These are phyloP conservation scores for Zygothrica quintamaculata DNA, from an alignment of 2,888 invertebrate species.

Conservation along the genomic window DNA sequence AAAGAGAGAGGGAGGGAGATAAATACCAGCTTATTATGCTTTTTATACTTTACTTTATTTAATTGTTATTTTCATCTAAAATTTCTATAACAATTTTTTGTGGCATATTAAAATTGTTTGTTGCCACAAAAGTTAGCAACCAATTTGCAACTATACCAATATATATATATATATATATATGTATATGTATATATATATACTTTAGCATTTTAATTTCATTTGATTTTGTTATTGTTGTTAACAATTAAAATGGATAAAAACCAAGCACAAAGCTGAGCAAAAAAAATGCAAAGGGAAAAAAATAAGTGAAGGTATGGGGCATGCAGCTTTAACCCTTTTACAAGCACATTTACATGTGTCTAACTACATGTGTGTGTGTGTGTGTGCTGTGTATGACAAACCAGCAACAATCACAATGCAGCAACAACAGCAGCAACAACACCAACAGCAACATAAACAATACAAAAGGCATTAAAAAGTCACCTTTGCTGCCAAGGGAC, in stretches of 20 bases:
- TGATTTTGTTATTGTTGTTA: slow-evolving; percentile 34
- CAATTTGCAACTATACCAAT: too few relatives aligned
- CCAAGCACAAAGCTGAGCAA: too few relatives aligned
- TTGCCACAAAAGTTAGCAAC: too few relatives aligned
- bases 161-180: too few relatives aligned
- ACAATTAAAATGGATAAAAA: slow-evolving; percentile 63
- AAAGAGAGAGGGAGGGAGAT: too few relatives aligned
- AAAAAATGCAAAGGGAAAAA: slow-evolving; percentile 23
- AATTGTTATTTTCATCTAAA: too few relatives aligned
- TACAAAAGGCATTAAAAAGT: slow-evolving; percentile 73
- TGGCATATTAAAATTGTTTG: too few relatives aligned
- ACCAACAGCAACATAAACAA: slow-evolving; percentile 36
- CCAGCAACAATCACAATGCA: slow-evolving; percentile 67
- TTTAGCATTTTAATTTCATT: too few relatives aligned
- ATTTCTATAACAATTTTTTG: too few relatives aligned
- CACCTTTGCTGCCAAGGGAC: slow-evolving; percentile 67
- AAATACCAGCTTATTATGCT: too few relatives aligned
- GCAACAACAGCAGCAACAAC: slow-evolving; percentile 67
- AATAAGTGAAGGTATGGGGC: slow-evolving; percentile 23
- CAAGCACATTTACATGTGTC: slow-evolving; percentile 34
- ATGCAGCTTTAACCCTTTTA: slow-evolving; percentile 47
- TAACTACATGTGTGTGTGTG: slow-evolving; percentile 3
- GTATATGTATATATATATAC: too few relatives aligned
- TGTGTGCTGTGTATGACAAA: slow-evolving; percentile 52
- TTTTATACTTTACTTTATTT: too few relatives aligned